Evolutionary conservation across 1,140 invertebrate genomes (phyloP), one percentile per base, ranked within the genome.

Genomic region (Formica exsecta): DNA sequence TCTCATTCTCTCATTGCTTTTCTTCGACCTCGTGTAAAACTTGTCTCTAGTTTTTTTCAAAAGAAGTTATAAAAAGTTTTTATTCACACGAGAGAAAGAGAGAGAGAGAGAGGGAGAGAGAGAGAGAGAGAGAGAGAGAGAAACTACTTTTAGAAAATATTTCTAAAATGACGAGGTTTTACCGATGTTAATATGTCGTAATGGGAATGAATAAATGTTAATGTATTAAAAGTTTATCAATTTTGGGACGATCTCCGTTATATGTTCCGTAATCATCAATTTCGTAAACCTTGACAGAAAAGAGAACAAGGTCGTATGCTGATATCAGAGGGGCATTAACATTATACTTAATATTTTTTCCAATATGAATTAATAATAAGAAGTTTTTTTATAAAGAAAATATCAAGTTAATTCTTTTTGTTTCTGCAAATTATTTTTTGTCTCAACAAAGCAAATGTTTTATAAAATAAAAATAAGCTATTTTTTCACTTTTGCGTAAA

Each of bases 261-360:
- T 44, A 19, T n/a, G 16, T 70, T 13, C n/a, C 36, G 11, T 22
- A 44, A 11, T 44, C 16, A 59, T 7, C 13, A 22, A 85, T 85
- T 62, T 22, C 61, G 29, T 16, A 41, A 80, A 90, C 36, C 75
- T 90, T 87, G 64, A 54, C 51, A 29, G 44, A 75, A 90, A 74
- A 3, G 70, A 29, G 80, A 76, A 73, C 74, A 71, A 86, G 89
- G 70, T 90, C 81, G 81, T 48, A 22, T 74, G 29, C 48, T 80
- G 22, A 29, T 41, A 48, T 80, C 59, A n/a, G 4, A 61, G 4
- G 54, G 29, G 41, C 62, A 51, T 51, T 19, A 19, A 51, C 4
- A 51, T 48, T 48, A 3, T 51, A 51, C 70, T 89, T 90, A 54
- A 61, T 77, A 74, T 79, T 90, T 59, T 54, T 51, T 65, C 7